phyloP scores from a whole-genome alignment of 2,797 vertebrate species.

The Sardinella longiceps region DNA sequence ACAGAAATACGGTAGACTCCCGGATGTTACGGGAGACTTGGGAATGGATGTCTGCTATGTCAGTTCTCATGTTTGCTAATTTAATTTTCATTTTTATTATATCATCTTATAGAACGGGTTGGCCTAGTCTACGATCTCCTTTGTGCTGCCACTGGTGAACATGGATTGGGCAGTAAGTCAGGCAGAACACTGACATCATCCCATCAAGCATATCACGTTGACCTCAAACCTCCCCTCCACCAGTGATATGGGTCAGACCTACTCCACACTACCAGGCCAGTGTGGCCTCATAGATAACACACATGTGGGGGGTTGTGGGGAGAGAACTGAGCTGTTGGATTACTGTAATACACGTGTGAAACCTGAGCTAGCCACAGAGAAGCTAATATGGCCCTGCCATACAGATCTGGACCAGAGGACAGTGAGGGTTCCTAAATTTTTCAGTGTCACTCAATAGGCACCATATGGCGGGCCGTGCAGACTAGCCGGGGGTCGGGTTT shows the following conservation, averaged over 20 bases:
- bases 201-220: neutral
- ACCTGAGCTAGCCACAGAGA: neutral
- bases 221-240: neutral
- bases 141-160: neutral
- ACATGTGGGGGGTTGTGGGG: neutral
- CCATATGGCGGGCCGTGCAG: slow-evolving; percentile 56
- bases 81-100: neutral
- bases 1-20: too few relatives aligned
- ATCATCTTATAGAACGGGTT: too few relatives aligned
- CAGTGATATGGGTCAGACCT: neutral
- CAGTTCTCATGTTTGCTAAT: neutral
- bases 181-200: neutral
- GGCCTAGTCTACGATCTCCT: neutral
- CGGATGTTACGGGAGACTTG: too few relatives aligned
- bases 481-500: slow-evolving; percentile 45
- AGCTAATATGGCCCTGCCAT: slow-evolving; percentile 23
- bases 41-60: neutral
- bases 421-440: slow-evolving; percentile 56
- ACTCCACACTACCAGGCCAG: neutral
- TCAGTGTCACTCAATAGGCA: slow-evolving; percentile 57
- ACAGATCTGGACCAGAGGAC: slow-evolving; percentile 39
- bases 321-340: neutral
- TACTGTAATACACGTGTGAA: neutral
- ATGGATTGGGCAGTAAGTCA: neutral
- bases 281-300: neutral